Percentiles rank a stretch among this genome's conserved stretches.
Evolutionary conservation across 53 echinoderm and acorn worm species (phyloP).

Genomic region (Antedon mediterranea): DNA sequence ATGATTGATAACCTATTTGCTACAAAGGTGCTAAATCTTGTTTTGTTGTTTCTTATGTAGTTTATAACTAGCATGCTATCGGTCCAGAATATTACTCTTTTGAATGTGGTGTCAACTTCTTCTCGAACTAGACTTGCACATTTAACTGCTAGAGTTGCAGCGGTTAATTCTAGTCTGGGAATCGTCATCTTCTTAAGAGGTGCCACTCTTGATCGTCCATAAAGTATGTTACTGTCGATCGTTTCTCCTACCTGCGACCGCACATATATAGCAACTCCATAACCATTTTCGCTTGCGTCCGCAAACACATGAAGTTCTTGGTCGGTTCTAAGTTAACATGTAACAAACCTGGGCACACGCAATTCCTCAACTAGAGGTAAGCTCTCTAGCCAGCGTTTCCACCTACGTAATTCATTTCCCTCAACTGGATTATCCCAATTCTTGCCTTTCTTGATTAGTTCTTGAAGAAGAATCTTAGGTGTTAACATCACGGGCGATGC

Average conservation of each 20-base stretch:
- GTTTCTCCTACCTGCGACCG: conserved; percentile 6
- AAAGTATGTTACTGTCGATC: conserved; percentile 7
- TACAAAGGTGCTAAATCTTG: conserved; percentile 25
- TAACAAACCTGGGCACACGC: conserved; percentile 36
- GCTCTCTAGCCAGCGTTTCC: conserved; percentile 34
- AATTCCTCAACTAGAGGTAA: conserved; percentile 30
- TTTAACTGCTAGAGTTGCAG: conserved; percentile 13
- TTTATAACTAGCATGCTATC: conserved; percentile 18
- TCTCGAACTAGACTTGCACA: background rate
- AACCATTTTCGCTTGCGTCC: conserved; percentile 38
- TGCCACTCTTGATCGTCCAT: conserved; percentile 27
- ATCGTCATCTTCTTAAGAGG: conserved; percentile 30
- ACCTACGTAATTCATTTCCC: conserved; percentile 11
- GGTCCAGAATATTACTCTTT: background rate
- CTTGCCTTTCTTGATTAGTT: conserved; percentile 22
- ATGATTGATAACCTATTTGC: conserved; percentile 18
- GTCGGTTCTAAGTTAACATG: conserved; percentile 16
- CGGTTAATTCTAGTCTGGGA: conserved; percentile 10
- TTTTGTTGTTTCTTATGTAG: conserved; percentile 18
- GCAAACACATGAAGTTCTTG: conserved; percentile 38
- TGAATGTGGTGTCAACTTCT: background rate
- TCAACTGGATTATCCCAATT: conserved; percentile 49
- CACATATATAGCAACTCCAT: conserved; percentile 29
- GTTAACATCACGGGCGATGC: conserved; percentile 31
- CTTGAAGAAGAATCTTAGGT: conserved; percentile 43